Conservation (phyloP, 2,113 vertebrate genomes). For the Oreotrochilus melanogaster region DNA sequence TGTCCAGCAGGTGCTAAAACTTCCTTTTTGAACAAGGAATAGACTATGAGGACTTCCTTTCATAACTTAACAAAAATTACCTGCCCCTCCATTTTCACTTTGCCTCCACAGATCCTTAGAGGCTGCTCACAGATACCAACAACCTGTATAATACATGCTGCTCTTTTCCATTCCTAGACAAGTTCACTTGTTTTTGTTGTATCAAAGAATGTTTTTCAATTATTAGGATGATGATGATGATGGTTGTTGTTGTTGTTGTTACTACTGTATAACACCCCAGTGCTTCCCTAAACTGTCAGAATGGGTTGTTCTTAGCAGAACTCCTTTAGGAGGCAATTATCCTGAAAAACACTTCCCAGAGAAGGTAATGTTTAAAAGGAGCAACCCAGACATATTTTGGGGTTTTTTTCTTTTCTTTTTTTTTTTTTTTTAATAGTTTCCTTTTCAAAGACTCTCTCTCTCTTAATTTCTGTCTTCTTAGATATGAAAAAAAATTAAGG, state of each 20-base stretch:
- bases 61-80: not conserved
- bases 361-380: not conserved
- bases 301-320: not conserved
- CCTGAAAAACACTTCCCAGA: not conserved
- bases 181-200: not conserved
- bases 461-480: not conserved
- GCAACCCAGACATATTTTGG: not conserved
- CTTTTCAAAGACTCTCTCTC: not conserved
- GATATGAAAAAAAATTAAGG: not conserved
- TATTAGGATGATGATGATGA: accelerated
- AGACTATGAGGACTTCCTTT: not conserved
- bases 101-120: not conserved
- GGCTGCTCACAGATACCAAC: not conserved
- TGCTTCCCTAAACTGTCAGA: not conserved
- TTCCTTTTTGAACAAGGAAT: not conserved
- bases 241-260: not conserved
- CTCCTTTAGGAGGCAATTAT: not conserved
- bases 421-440: not conserved
- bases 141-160: not conserved
- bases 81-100: not conserved
- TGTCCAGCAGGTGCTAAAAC: not conserved
- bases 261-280: not conserved
- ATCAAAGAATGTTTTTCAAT: not conserved
- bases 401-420: not conserved
- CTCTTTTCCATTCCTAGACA: not conserved